Evolutionary conservation across 2,888 invertebrate species (phyloP), one percentile per base, ranked within the genome.

Genomic region (Drosophila niveifrons): DNA sequence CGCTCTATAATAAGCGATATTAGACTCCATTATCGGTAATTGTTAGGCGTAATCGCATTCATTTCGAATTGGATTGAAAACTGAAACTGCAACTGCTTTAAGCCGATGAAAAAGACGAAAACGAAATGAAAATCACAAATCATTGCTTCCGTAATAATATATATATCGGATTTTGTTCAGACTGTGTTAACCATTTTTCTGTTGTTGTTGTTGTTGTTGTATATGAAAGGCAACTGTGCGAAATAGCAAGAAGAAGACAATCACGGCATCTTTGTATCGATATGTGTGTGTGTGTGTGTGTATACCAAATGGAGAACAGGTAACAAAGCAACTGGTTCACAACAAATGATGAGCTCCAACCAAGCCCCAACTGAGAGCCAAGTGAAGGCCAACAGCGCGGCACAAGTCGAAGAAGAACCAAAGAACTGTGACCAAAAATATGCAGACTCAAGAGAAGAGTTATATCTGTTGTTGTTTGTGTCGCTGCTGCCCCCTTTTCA

Each of bases 341-440:
- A 66, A 75, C 67, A 66, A 75, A 68, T 56, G 62, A 63, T 57
- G 64, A 46, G 65, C 56, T 66, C 67, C 69, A 77, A 23, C 67
- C 69, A 72, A 68, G 59, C 63, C 76, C 75, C 61, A 70, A 70
- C 41, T 66, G 78, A 77, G 78, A 75, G 66, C 70, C 69, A 76
- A 66, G 36, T 46, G 53, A 36, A 44, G 31, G 8, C 15, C 17
- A 36, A 9, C 23, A 41, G 13, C 39, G 9, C 23, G 41, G 23
- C 13, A 67, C 47, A 36, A 47, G 41, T 56, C 53, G 18, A 36
- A 51, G 47, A 55, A 64, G 51, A 74, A 57, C 50, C 75, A 77
- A 55, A 64, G 55, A 74, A 57, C 50, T 78, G 80, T 82, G 82
- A 88, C 82, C 88, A 88, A 83, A 83, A 80, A 68, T 66, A 70